Percentiles rank a stretch among this genome's conserved stretches.
Conservation (phyloP, 2,113 vertebrate genomes). For the Pedionomus torquatus region DNA sequence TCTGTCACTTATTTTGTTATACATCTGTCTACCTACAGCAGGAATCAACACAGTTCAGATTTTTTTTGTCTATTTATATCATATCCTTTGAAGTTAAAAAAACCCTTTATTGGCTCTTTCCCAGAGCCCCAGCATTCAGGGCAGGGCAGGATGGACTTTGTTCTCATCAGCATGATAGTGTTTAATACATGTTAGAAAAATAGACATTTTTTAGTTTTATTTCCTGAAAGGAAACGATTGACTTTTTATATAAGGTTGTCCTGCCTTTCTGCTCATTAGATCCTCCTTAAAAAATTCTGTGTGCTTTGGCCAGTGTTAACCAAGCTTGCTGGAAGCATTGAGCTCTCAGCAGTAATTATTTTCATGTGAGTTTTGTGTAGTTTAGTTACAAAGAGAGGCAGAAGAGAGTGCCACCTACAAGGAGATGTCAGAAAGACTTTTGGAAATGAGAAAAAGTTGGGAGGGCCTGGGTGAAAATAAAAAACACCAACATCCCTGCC, state of each 20-base stretch:
- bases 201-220: background rate
- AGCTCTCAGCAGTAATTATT: background rate
- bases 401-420: background rate
- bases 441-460: background rate
- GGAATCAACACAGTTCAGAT: background rate
- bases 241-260: background rate
- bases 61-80: background rate
- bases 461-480: background rate
- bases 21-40: background rate
- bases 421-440: background rate
- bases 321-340: accelerated
- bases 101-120: background rate
- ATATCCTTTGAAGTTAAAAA: background rate
- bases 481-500: no score
- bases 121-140: background rate
- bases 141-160: background rate
- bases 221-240: background rate
- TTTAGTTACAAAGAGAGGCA: background rate
- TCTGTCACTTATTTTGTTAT: background rate
- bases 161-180: background rate
- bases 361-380: background rate
- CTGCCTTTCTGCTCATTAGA: background rate
- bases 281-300: background rate
- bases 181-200: background rate
- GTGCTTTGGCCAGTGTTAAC: background rate